phyloP scores from a whole-genome alignment of 2,797 vertebrate genomes.

The Malurus splendens region DNA sequence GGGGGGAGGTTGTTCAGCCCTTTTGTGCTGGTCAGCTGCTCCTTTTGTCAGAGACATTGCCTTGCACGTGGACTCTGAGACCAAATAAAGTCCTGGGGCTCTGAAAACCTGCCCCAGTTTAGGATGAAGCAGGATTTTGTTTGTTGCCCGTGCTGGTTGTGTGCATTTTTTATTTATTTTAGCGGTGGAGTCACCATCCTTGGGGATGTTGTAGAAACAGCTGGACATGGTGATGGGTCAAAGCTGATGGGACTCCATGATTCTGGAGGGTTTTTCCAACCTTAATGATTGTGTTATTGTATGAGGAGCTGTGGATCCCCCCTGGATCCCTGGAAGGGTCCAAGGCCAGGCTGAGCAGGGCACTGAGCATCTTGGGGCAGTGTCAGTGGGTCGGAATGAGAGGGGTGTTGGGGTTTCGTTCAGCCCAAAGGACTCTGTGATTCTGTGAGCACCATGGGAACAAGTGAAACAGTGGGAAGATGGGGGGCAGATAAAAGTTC shows the following conservation, averaged over 20 bases:
- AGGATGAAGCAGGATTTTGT: not conserved
- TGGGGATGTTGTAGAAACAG: not conserved
- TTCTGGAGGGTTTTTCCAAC: not conserved
- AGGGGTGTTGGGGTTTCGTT: not conserved
- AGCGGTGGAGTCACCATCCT: not conserved
- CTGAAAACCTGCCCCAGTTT: not conserved
- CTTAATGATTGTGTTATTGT: fast-evolving
- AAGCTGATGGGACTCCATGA: not conserved
- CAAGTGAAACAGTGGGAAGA: not conserved
- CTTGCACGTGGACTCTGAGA: not conserved
- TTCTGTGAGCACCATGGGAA: not conserved
- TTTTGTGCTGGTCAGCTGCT: not conserved
- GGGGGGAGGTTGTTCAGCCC: not conserved
- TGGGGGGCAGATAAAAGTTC: not conserved
- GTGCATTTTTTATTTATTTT: no score
- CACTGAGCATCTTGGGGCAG: fast-evolving
- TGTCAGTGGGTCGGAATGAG: fast-evolving
- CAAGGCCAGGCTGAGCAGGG: not conserved
- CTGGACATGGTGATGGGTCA: not conserved
- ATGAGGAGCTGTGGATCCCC: not conserved
- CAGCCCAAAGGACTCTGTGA: not conserved
- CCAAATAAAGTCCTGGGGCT: not conserved
- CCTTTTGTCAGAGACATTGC: not conserved
- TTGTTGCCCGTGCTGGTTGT: not conserved
- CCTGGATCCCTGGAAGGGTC: not conserved